Base-by-base conservation (phyloP, 2,797 vertebrate species). In the Alcedo quadribrachys region DNA sequence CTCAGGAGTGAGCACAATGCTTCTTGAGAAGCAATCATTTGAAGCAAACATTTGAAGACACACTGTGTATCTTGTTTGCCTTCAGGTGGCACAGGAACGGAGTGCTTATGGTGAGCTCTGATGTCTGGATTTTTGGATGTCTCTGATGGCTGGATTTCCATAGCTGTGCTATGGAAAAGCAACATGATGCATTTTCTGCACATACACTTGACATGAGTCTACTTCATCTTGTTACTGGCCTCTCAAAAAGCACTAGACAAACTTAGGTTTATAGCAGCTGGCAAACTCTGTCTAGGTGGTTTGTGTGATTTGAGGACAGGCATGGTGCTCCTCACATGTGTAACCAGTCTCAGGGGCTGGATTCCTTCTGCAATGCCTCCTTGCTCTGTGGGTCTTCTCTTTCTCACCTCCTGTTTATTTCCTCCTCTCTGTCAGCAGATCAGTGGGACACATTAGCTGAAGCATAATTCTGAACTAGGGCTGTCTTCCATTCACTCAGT, bases 331-430 rank as follows among this genome's bases (percentile, higher is more conserved):
- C 21, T 9, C 58, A 35, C 15, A 6, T 30, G 8, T 78, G 62
- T 77, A 80, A 88, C 15, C 32, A 48, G 17, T 51, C 42, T 90
- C 71, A 70, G 77, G 58, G 48, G n/a, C 1, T 77, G 65, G 73
- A 82, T 68, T 89, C 57, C 46, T 82, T 93, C 84, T 87, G 54
- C 76, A 65, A 7, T 68, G 58, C 43, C 79, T 92, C 58, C 50
- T 80, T 85, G 73, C 89, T 89, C 84, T 93, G 86, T 92, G 84
- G 84, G 85, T 87, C 90, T 87, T 93, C 86, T 85, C 85, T 92
- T 94, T 89, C 58, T 87, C 90, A 89, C 89, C 87, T 94, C 76
- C 79, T 92, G 86, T 95, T 95, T 93, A 85, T 85, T 95, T 94
- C 84, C 68, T 95, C 54, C 68, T 78, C 80, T 78, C 95, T 95